Conservation (phyloP, 2,113 vertebrate species). For the Toxotes jaculatrix region DNA sequence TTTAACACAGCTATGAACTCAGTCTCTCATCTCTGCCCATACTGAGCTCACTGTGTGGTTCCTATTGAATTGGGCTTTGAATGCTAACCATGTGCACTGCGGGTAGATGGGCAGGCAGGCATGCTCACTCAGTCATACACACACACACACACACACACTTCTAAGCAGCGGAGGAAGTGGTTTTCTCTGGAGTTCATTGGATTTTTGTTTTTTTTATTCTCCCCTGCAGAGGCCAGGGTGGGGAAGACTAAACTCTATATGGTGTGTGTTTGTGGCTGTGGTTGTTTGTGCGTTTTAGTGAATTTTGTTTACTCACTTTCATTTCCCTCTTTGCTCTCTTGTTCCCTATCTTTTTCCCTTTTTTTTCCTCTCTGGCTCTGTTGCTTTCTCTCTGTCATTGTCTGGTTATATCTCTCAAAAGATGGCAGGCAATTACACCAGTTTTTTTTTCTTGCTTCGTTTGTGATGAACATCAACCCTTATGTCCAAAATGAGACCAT, state of each 20-base stretch:
- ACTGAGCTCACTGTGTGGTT: slow-evolving; percentile 74
- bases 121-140: slow-evolving; percentile 38
- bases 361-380: background rate
- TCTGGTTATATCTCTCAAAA: background rate
- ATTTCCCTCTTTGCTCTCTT: background rate
- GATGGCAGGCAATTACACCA: background rate
- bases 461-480: background rate
- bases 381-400: background rate
- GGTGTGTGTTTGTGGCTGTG: slow-evolving; percentile 33
- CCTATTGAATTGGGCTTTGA: slow-evolving; percentile 75
- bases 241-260: slow-evolving; percentile 43
- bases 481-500: background rate
- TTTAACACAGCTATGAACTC: slow-evolving; percentile 63
- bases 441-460: background rate
- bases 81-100: slow-evolving; percentile 77
- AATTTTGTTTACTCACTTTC: slow-evolving; percentile 30
- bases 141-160: slow-evolving; percentile 39
- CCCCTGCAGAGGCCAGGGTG: slow-evolving; percentile 59
- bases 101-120: slow-evolving; percentile 62
- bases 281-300: slow-evolving; percentile 16
- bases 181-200: slow-evolving; percentile 71
- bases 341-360: background rate
- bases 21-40: slow-evolving; percentile 60
- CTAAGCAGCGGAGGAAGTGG: slow-evolving; percentile 70
- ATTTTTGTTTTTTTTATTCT: slow-evolving; percentile 55